phyloP scores from a whole-genome alignment of 2,888 invertebrate genomes.

The Stenodera caucasica region DNA sequence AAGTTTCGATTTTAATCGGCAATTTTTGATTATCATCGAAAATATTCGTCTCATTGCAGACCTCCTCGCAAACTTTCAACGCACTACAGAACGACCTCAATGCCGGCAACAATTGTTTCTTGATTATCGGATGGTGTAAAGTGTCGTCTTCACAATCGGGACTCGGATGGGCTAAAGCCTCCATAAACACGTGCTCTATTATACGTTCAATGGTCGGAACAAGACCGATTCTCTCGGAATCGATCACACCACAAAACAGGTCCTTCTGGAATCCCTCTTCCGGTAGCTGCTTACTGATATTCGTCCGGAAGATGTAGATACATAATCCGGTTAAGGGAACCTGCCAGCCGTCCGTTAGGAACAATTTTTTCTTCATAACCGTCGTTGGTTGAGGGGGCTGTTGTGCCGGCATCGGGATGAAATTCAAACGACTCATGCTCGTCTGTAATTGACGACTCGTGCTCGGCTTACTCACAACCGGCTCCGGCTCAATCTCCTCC shows the following conservation, averaged over 20 bases:
- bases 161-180: slow-evolving; percentile 80
- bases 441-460: slow-evolving; percentile 47
- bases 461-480: slow-evolving; percentile 46
- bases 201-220: slow-evolving; percentile 86
- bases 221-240: slow-evolving; percentile 75
- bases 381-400: slow-evolving; percentile 45
- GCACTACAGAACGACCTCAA: slow-evolving; percentile 86
- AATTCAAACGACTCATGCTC: slow-evolving; percentile 48
- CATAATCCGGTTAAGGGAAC: slow-evolving; percentile 79
- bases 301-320: slow-evolving; percentile 84
- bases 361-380: slow-evolving; percentile 71
- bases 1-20: slow-evolving; percentile 59
- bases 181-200: slow-evolving; percentile 88
- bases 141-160: slow-evolving; percentile 81
- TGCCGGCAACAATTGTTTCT: slow-evolving; percentile 80
- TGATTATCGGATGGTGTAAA: slow-evolving; percentile 76
- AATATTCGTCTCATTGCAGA: slow-evolving; percentile 75
- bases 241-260: slow-evolving; percentile 76
- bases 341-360: slow-evolving; percentile 84
- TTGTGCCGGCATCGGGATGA: slow-evolving; percentile 33
- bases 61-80: slow-evolving; percentile 87
- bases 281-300: slow-evolving; percentile 80
- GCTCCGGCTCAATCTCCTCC: slow-evolving; percentile 63
- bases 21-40: slow-evolving; percentile 73
- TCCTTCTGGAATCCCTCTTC: slow-evolving; percentile 91